Conservation (phyloP, 23 tunicate genomes). For the Halocynthia roretzi region DNA sequence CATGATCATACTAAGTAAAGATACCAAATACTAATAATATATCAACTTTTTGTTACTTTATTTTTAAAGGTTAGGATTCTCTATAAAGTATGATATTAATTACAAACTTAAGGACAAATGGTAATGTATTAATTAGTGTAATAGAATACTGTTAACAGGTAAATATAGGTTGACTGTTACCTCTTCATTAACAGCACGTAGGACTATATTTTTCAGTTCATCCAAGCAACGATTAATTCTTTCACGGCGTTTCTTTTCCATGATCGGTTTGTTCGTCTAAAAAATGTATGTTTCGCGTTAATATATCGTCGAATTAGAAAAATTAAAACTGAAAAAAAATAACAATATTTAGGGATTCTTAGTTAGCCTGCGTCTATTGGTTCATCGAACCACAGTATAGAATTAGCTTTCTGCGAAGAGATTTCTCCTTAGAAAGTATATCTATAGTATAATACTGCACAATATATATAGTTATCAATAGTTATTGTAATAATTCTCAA, state of each 20-base stretch:
- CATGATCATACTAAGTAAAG: background rate
- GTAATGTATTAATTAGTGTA: no score
- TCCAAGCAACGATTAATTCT: conserved; percentile 79
- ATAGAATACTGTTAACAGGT: no score
- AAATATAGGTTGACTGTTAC: conserved; percentile 17
- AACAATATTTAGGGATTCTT: background rate
- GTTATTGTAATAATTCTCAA: background rate
- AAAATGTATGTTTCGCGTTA: background rate
- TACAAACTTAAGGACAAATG: no score
- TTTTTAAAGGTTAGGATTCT: no score
- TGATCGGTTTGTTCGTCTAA: conserved; percentile 86
- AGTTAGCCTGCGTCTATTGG: background rate
- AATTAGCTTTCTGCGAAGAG: background rate
- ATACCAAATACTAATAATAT: no score
- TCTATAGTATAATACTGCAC: background rate
- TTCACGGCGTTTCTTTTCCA: conserved; percentile 89
- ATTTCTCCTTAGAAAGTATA: background rate
- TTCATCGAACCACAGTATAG: background rate
- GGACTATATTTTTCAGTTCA: conserved; percentile 60
- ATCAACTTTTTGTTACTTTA: no score
- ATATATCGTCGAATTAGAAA: background rate
- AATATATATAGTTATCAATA: background rate
- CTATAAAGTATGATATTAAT: no score
- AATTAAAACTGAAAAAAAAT: background rate
- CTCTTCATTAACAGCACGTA: conserved; percentile 49